Evolutionary conservation across 2,888 invertebrate species (phyloP), one percentile per base, ranked within the genome.

Genomic region (Dioctria rufipes): DNA sequence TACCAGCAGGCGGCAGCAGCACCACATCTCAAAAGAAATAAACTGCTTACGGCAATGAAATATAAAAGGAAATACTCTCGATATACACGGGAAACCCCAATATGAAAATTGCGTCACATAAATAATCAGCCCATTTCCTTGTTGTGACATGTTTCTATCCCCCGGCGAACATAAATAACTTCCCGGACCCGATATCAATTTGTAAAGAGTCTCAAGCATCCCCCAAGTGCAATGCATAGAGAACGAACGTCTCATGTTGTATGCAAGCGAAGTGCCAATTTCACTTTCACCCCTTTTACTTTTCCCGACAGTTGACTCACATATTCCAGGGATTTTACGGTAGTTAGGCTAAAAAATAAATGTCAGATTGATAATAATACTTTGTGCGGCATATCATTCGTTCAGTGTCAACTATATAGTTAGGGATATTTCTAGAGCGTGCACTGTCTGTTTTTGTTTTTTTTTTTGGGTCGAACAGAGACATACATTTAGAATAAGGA

Each of bases 91-190:
- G 77, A 65, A 60, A 67, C 66, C 81, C 39, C 69, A 83, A 82
- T 83, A 84, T 83, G 83, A 83, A 84, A 84, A 84, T 84, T 84
- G 83, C 83, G 83, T 83, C 83, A 84, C 84, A 84, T 84, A 84
- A 84, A 84, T 84, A 84, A 83, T 83, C 83, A 83, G 83, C 58
- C 83, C 82, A 80, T 83, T 84, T 84, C 81, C 82, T 82, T 83
- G 77, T 83, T 84, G 84, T 84, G 84, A 84, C 84, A 84, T 83
- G 82, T 84, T 83, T 80, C 58, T 65, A 58, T 79, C 84, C 84
- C 84, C 82, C 80, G 83, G 84, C 83, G 84, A 84, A 84, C 84
- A 84, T 84, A 84, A 84, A 84, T 84, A 83, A 84, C 83, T 82
- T 81, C 80, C 83, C 82, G 25, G 80, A 81, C 83, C 83, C 77